phyloP scores from a whole-genome alignment of 2,888 invertebrate genomes.

The Netelia virgata region DNA sequence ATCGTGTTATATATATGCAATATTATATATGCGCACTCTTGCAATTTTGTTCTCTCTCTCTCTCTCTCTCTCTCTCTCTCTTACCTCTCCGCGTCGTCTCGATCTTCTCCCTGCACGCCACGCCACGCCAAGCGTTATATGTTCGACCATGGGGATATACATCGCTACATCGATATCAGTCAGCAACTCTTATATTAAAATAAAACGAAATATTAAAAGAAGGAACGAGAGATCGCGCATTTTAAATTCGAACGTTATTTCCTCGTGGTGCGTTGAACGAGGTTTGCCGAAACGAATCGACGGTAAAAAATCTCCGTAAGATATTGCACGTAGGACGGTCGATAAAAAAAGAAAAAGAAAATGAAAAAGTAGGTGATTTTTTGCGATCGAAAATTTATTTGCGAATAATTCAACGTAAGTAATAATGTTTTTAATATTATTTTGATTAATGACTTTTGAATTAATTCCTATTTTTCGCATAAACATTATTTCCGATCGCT shows the following conservation, averaged over 20 bases:
- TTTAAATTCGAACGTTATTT: slow-evolving; percentile 17
- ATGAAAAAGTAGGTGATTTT: neutral
- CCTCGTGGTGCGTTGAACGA: neutral
- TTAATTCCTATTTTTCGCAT: neutral
- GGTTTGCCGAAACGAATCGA: slow-evolving; percentile 29
- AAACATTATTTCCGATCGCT: neutral
- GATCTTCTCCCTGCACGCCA: slow-evolving; percentile 69
- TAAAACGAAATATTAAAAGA: slow-evolving; percentile 24
- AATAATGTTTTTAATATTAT: no score
- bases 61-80: neutral
- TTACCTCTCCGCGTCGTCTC: slow-evolving; percentile 11
- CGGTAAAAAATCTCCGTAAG: slow-evolving; percentile 8
- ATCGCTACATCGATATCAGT: slow-evolving; percentile 74
- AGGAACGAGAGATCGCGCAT: slow-evolving; percentile 22
- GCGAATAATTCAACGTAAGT: neutral
- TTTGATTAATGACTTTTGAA: neutral
- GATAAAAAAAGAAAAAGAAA: neutral
- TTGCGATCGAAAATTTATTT: neutral
- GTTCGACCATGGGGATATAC: slow-evolving; percentile 74
- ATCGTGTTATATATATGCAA: slow-evolving; percentile 49
- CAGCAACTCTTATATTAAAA: slow-evolving; percentile 69
- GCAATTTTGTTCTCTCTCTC: slow-evolving; percentile 18
- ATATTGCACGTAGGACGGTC: neutral
- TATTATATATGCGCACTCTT: slow-evolving; percentile 25
- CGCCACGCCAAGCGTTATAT: slow-evolving; percentile 72